phyloP scores from a whole-genome alignment of 1,140 invertebrate species.

The Neotoxoptera formosana region DNA sequence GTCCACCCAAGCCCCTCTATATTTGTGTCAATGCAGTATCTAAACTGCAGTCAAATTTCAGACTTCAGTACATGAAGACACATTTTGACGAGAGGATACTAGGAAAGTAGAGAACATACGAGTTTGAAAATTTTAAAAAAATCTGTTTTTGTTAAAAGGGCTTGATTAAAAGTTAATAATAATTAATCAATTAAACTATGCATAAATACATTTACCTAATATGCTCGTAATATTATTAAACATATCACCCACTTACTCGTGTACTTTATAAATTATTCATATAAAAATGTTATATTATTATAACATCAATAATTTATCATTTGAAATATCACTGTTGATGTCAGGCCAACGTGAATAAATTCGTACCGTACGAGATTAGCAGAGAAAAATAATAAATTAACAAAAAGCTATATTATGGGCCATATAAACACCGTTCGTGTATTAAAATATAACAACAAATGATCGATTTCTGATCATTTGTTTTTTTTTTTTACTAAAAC shows the following conservation, averaged over 20 bases:
- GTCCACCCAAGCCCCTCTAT: too few relatives aligned
- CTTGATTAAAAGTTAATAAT: background rate
- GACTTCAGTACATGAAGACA: too few relatives aligned
- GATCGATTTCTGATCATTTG: background rate
- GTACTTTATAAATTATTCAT: background rate
- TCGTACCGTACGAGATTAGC: background rate
- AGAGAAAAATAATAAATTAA: slow-evolving; percentile 11
- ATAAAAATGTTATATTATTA: background rate
- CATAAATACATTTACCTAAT: background rate
- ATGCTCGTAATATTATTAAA: background rate
- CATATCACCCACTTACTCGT: background rate
- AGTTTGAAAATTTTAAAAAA: background rate
- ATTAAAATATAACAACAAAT: background rate
- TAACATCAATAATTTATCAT: background rate
- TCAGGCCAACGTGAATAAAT: background rate
- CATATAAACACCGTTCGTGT: background rate
- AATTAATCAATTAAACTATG: background rate
- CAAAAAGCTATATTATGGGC: background rate
- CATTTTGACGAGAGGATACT: too few relatives aligned
- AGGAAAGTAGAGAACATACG: too few relatives aligned
- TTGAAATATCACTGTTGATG: slow-evolving; percentile 2
- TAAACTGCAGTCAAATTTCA: too few relatives aligned
- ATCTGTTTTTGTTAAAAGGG: background rate
- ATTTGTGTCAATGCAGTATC: too few relatives aligned
- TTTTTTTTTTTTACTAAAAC: background rate